Evolutionary conservation across 2,888 invertebrate species (phyloP).

Genomic region (Salpingus planirostris): DNA sequence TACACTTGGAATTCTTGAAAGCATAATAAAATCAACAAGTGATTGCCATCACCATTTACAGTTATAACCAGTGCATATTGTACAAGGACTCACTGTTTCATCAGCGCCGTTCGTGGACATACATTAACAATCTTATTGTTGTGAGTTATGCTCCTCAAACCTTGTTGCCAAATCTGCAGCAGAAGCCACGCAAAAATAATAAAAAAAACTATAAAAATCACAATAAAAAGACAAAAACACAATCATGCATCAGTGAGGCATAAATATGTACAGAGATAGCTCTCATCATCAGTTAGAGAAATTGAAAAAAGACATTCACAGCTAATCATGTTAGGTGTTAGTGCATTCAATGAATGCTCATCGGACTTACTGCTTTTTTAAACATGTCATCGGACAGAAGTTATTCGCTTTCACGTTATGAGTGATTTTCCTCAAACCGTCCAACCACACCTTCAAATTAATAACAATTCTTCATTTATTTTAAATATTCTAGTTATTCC

Average conservation of each 20-base stretch:
- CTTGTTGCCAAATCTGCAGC: conserved; percentile 83
- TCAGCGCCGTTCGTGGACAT: conserved; percentile 88
- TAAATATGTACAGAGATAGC: too few relatives aligned
- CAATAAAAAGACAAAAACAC: conserved; percentile 4
- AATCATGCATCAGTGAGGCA: conserved; percentile 14
- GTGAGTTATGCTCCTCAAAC: conserved; percentile 82
- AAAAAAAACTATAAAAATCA: too few relatives aligned
- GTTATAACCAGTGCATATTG: too few relatives aligned
- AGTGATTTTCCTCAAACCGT: conserved; percentile 87
- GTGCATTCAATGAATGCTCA: too few relatives aligned
- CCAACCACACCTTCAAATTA: conserved; percentile 95
- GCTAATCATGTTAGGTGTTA: too few relatives aligned
- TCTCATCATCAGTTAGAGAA: too few relatives aligned
- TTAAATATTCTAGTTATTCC: too few relatives aligned
- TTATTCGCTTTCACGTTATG: conserved; percentile 99
- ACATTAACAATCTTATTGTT: conserved; percentile 95
- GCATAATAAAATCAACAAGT: too few relatives aligned
- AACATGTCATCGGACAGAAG: conserved; percentile 96
- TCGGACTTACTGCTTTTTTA: conserved; percentile 96
- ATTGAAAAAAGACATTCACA: not conserved
- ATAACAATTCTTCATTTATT: too few relatives aligned
- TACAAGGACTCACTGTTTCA: conserved; percentile 92
- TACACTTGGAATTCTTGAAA: too few relatives aligned
- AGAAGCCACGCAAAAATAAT: conserved; percentile 39
- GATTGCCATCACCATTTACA: too few relatives aligned